Evolutionary conservation across 2,888 invertebrate species (phyloP).

Genomic region (Euplexia lucipara): DNA sequence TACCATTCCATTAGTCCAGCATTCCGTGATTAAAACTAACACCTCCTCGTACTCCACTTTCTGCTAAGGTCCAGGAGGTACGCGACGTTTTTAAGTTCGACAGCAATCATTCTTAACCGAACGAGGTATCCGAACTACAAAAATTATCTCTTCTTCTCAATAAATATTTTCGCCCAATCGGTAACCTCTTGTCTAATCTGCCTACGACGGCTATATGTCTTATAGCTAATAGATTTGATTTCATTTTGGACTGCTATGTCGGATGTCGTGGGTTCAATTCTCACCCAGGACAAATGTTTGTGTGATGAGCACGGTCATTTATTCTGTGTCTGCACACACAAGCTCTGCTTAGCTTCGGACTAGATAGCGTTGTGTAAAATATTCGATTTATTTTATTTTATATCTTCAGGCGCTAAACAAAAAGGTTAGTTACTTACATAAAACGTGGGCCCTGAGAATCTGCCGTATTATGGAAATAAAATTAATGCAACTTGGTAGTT

Average conservation of each 20-base stretch:
- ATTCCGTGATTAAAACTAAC: slow-evolving; percentile 13
- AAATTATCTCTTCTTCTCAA: slow-evolving; percentile 50
- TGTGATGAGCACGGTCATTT: no score
- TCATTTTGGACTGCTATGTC: no score
- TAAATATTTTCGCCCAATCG: slow-evolving; percentile 54
- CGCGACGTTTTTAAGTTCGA: slow-evolving; percentile 13
- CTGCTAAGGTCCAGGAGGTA: slow-evolving; percentile 12
- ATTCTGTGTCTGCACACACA: no score
- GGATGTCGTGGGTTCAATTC: no score
- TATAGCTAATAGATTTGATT: slow-evolving; percentile 47
- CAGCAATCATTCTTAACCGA: slow-evolving; percentile 40
- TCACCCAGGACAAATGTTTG: no score
- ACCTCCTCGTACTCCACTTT: slow-evolving; percentile 10
- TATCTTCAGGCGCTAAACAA: slow-evolving; percentile 42
- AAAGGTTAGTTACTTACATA: slow-evolving; percentile 51
- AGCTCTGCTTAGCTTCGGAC: no score
- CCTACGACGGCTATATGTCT: slow-evolving; percentile 36
- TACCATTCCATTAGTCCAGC: slow-evolving; percentile 24
- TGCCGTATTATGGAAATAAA: slow-evolving; percentile 11
- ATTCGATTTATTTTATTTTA: no score
- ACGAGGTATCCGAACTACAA: slow-evolving; percentile 28
- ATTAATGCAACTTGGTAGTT: slow-evolving; percentile 13
- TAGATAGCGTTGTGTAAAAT: no score
- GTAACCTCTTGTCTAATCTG: slow-evolving; percentile 51
- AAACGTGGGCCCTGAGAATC: slow-evolving; percentile 23